These are phyloP conservation scores for Halcyon malimbica DNA, from an alignment of 2,113 vertebrate species.

Conservation along the genomic window DNA sequence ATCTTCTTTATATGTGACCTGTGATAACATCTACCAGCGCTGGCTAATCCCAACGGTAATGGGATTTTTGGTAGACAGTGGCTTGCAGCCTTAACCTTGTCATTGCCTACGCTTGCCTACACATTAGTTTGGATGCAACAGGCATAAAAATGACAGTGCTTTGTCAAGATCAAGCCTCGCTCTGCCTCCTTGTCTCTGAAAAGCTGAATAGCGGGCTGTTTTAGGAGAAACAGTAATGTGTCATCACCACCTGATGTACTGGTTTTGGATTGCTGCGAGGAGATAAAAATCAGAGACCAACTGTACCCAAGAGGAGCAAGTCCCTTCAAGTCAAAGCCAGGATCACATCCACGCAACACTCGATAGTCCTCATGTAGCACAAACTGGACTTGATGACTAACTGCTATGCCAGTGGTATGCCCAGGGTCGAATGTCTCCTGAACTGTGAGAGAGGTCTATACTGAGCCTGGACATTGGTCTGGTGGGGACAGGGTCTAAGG, in stretches of 20 bases:
- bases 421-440: neutral
- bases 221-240: neutral
- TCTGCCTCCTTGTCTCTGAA: neutral
- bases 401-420: rapidly evolving
- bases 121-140: neutral
- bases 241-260: neutral
- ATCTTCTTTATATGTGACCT: neutral
- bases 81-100: neutral
- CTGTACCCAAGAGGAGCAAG: neutral
- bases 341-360: neutral
- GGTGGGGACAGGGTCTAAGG: neutral
- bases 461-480: neutral
- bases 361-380: neutral
- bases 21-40: neutral
- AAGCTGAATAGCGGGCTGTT: neutral
- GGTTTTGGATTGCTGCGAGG: neutral
- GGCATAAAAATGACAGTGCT: neutral
- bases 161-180: neutral
- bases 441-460: neutral
- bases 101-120: neutral
- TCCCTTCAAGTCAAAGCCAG: neutral
- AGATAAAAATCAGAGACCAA: neutral
- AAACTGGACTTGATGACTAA: neutral
- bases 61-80: neutral
- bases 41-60: neutral